Base-by-base conservation (phyloP, 2,888 invertebrate genomes). In the Scelioninae gen. 1 region DNA sequence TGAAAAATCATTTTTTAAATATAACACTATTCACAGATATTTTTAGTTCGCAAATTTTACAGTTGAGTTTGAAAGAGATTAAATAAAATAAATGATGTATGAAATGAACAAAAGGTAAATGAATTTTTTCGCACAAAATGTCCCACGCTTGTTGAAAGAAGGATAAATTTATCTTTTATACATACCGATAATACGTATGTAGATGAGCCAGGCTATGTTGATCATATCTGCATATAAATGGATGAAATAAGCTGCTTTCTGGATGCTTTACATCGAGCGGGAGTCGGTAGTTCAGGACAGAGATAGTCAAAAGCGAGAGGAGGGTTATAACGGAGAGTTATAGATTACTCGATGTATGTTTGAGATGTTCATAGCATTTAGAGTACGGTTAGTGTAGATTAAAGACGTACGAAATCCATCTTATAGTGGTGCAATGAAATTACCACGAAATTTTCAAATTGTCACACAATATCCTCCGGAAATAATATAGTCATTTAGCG, bases 381-480 rank as follows among this genome's bases (percentile, higher is more conserved):
- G 58, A 72, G 23, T 51, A 84, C 84, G 83, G 29, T 75, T 78
- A 75, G 65, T 84, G 86, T 85, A 88, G 86, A 84, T 85, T 84
- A 85, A 87, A 86, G 85, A 86, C 87, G 85, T 68, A 53, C 83
- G 77, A 78, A 86, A 84, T 83, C 85, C 82, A 83, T 87, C 86
- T 85, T 80, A 85, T 86, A 84, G 75, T 86, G 85, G 88, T 86
- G 87, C 86, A 85, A 83, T 88, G 85, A 87, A 89, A 89, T 89
- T 89, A 89, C 87, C 85, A 84, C 86, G 87, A 86, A 86, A 88
- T 83, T 85, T 84, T 65, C 86, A 82, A 88, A 87, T 88, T 87
- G 86, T 69, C 82, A 86, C 86, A 88, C 87, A 88, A 90, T 90
- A 88, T 90, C 89, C 88, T 88, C 79, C 88, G 90, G 89, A 90